Evolutionary conservation across 2,888 invertebrate species (phyloP).

Genomic region (Cataglyphis livida): DNA sequence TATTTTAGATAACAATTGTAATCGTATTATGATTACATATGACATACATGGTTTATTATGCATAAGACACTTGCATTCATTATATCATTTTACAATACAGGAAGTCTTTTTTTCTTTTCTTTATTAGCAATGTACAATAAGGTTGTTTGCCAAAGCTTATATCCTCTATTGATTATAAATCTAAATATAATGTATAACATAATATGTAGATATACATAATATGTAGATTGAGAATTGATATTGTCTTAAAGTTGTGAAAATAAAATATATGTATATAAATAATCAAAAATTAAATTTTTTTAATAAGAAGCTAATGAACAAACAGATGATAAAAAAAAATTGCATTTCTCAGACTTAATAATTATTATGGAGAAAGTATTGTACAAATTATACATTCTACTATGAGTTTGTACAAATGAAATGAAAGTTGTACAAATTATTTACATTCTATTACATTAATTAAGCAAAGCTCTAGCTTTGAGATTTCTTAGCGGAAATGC

Average conservation of each 20-base stretch:
- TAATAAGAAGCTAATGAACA: not conserved
- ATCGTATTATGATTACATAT: constrained; percentile 32
- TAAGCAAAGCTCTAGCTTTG: not conserved
- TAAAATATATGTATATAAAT: not conserved
- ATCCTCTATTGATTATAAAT: not conserved
- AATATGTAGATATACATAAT: not conserved
- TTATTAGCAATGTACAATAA: constrained; percentile 1
- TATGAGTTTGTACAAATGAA: not conserved
- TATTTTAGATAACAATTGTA: constrained; percentile 8
- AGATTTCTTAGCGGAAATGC: not conserved
- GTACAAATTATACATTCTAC: not conserved
- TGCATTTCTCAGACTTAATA: not conserved
- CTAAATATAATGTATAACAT: too few relatives aligned
- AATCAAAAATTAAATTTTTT: not conserved
- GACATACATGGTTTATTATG: constrained; percentile 33
- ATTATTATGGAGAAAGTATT: not conserved
- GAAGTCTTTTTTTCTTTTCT: not conserved
- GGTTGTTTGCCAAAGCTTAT: constrained; percentile 11
- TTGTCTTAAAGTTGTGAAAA: not conserved
- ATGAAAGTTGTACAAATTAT: not conserved
- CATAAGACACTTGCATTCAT: constrained; percentile 47
- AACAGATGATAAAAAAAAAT: not conserved
- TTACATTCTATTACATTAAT: not conserved
- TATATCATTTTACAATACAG: constrained; percentile 18
- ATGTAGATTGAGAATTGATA: not conserved